phyloP scores from a whole-genome alignment of 2,888 invertebrate species.

The Drosophila lutescens region DNA sequence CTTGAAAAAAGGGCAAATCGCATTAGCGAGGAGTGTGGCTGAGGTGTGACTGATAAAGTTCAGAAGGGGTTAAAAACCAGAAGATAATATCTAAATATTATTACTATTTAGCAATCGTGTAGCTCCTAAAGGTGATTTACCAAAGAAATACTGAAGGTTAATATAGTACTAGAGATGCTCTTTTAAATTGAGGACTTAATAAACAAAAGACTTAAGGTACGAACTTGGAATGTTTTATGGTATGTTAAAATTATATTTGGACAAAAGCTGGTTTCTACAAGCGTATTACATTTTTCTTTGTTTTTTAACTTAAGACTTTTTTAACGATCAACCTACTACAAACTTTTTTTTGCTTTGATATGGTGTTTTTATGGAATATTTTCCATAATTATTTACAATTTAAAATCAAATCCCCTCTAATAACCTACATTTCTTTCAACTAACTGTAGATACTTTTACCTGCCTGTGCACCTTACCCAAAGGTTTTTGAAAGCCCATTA shows the following conservation, averaged over 20 bases:
- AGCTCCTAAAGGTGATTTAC: not conserved
- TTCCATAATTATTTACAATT: too few species aligned
- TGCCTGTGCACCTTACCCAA: not conserved
- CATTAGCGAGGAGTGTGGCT: not conserved
- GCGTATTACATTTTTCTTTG: too few species aligned
- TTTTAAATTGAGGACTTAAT: too few species aligned
- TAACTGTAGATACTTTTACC: slow-evolving; percentile 29
- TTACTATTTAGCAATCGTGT: not conserved
- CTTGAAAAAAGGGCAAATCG: slow-evolving; percentile 62
- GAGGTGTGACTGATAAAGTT: slow-evolving; percentile 34
- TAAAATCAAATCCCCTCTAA: not conserved
- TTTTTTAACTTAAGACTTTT: too few species aligned
- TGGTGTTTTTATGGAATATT: too few species aligned
- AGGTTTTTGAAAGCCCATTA: slow-evolving; percentile 17
- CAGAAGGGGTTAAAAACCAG: not conserved
- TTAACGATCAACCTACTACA: too few species aligned
- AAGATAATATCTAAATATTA: slow-evolving; percentile 18
- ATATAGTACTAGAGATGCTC: too few species aligned
- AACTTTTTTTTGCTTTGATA: too few species aligned
- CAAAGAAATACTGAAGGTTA: not conserved
- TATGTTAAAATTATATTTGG: too few species aligned
- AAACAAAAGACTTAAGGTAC: not conserved
- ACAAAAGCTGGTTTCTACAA: too few species aligned
- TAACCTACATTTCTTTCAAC: not conserved
- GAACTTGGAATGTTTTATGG: not conserved